phyloP scores from a whole-genome alignment of 2,888 invertebrate genomes.

The Xylophagus ater region DNA sequence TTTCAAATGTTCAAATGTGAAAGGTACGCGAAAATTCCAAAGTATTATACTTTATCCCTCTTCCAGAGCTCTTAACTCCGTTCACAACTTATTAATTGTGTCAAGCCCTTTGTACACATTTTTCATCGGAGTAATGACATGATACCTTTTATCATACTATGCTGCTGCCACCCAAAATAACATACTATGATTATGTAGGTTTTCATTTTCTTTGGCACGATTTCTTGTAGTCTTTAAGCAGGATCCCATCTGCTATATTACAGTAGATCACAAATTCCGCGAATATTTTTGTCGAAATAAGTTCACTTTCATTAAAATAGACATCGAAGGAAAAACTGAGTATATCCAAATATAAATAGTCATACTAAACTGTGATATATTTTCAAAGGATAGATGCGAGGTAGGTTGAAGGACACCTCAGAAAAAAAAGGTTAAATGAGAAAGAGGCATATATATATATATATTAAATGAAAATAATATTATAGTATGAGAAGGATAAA shows the following conservation, averaged over 20 bases:
- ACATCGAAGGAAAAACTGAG: conserved; percentile 8
- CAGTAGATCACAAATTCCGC: conserved; percentile 5
- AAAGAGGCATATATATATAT: too few relatives aligned
- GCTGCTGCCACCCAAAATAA: too few relatives aligned
- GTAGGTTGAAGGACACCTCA: too few relatives aligned
- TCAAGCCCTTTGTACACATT: conserved; percentile 8
- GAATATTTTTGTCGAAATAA: neutral
- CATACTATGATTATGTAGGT: too few relatives aligned
- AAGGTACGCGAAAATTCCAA: conserved; percentile 1
- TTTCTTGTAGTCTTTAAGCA: too few relatives aligned
- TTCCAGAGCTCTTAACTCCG: conserved; percentile 1
- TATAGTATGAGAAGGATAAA: too few relatives aligned
- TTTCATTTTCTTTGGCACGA: too few relatives aligned
- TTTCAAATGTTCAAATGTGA: too few relatives aligned
- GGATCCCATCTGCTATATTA: conserved; percentile 8
- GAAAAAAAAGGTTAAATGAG: too few relatives aligned
- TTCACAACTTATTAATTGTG: conserved; percentile 10
- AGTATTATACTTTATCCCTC: neutral
- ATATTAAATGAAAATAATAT: too few relatives aligned
- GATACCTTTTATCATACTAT: neutral
- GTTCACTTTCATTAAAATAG: conserved; percentile 11
- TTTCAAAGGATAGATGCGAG: too few relatives aligned
- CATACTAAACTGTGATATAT: too few relatives aligned
- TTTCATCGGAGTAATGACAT: conserved; percentile 8
- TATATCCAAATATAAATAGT: conserved; percentile 9